These are phyloP conservation scores for Acromyrmex echinatior DNA, from an alignment of 1,140 invertebrate genomes.

Conservation along the genomic window DNA sequence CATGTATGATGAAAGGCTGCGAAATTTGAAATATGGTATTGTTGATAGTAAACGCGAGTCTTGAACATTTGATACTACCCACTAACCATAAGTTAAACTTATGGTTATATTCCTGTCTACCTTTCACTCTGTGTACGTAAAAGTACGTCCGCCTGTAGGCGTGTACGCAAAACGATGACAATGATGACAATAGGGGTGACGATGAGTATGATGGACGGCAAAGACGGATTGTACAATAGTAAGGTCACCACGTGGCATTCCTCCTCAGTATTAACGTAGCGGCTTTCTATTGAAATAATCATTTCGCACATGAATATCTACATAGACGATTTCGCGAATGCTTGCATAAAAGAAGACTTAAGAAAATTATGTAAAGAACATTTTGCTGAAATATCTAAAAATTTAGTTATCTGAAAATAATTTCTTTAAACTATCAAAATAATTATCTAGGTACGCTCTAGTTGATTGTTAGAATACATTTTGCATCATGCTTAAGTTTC, in stretches of 20 bases:
- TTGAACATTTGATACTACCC: constrained; percentile 35
- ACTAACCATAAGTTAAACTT: constrained; percentile 31
- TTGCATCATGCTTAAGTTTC: too few species aligned
- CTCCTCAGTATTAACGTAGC: neutral
- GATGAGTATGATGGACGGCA: constrained; percentile 74
- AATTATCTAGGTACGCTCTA: too few species aligned
- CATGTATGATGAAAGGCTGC: neutral
- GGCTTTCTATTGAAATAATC: constrained; percentile 63
- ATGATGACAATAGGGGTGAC: constrained; percentile 76
- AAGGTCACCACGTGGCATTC: constrained; percentile 63
- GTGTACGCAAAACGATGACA: constrained; percentile 71
- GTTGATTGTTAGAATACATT: too few species aligned
- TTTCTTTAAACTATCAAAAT: too few species aligned
- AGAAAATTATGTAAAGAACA: neutral
- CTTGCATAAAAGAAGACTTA: neutral
- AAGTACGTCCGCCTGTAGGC: constrained; percentile 45
- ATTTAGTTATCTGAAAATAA: too few species aligned
- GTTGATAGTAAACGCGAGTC: constrained; percentile 12
- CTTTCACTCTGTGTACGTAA: constrained; percentile 47
- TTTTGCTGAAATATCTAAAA: too few species aligned
- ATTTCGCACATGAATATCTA: constrained; percentile 24
- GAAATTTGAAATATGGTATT: neutral
- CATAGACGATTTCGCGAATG: constrained; percentile 4
- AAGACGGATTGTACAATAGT: constrained; percentile 70
- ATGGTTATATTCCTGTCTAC: constrained; percentile 35